A percentile compares a stretch with the other conserved stretches of the same genome.
Evolutionary conservation across 2,888 invertebrate genomes (phyloP).

Genomic region (Lasioglossum zephyrum): DNA sequence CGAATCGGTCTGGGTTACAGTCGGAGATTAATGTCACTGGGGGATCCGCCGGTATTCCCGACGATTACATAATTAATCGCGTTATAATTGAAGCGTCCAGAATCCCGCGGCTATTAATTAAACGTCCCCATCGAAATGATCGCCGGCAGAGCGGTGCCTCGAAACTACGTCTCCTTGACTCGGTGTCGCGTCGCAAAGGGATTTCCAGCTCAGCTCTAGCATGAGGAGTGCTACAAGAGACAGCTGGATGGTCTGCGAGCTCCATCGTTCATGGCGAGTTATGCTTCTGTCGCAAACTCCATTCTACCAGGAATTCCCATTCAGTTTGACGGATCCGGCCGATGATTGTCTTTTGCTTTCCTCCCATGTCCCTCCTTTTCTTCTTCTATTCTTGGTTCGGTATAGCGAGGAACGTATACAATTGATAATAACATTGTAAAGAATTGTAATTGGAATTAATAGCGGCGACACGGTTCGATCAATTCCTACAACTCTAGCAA

Average conservation of each 20-base stretch:
- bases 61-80: constrained; percentile 67
- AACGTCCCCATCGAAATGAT: constrained; percentile 58
- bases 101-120: constrained; percentile 63
- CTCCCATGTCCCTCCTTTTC: neutral
- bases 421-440: too few species aligned
- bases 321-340: constrained; percentile 69
- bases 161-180: constrained; percentile 38
- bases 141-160: constrained; percentile 30
- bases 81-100: constrained; percentile 60
- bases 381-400: neutral
- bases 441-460: too few species aligned
- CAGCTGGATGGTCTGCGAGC: constrained; percentile 49
- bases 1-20: constrained; percentile 5
- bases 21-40: constrained; percentile 26
- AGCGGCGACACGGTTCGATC: too few species aligned
- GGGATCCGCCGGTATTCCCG: constrained; percentile 29
- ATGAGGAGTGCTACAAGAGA: constrained; percentile 15
- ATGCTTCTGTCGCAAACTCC: constrained; percentile 69
- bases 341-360: constrained; percentile 30
- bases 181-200: constrained; percentile 31
- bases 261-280: constrained; percentile 61
- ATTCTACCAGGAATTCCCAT: constrained; percentile 70
- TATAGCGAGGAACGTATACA: too few species aligned
- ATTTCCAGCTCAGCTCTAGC: constrained; percentile 13
- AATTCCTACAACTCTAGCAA: too few species aligned